A percentile compares a stretch with the other conserved stretches of the same genome.
Conservation (phyloP, 2,113 vertebrate species). For the Rhea americana region DNA sequence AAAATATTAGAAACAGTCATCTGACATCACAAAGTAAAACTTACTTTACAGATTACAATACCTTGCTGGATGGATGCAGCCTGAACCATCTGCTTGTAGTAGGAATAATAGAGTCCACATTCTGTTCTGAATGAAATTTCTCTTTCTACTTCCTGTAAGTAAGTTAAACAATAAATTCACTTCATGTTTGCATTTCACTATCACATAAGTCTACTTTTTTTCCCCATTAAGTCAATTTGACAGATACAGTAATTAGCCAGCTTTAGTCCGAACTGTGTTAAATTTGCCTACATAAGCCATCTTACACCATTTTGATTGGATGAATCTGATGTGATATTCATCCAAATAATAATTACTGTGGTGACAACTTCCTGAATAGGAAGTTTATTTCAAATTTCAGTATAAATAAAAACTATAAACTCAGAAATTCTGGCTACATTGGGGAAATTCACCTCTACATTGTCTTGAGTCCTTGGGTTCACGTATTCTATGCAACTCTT, state of each 20-base stretch:
- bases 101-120: slow-evolving; percentile 98
- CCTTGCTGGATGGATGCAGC: slow-evolving; percentile 91
- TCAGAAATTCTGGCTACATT: background rate
- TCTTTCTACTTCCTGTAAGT: slow-evolving; percentile 92
- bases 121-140: slow-evolving; percentile 98
- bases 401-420: background rate
- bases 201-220: background rate
- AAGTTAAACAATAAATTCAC: slow-evolving; percentile 8
- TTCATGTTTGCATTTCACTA: background rate
- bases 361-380: no score
- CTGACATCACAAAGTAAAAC: slow-evolving; percentile 4
- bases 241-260: background rate
- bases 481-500: background rate
- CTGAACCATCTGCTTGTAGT: slow-evolving; percentile 96
- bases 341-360: background rate
- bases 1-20: background rate
- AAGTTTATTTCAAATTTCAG: background rate
- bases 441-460: background rate
- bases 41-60: slow-evolving; percentile 73
- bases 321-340: background rate
- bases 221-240: background rate
- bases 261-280: background rate
- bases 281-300: background rate
- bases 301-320: background rate
- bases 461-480: background rate